Base-by-base conservation (phyloP, 2,888 invertebrate species). In the Macrosiphum euphorbiae region DNA sequence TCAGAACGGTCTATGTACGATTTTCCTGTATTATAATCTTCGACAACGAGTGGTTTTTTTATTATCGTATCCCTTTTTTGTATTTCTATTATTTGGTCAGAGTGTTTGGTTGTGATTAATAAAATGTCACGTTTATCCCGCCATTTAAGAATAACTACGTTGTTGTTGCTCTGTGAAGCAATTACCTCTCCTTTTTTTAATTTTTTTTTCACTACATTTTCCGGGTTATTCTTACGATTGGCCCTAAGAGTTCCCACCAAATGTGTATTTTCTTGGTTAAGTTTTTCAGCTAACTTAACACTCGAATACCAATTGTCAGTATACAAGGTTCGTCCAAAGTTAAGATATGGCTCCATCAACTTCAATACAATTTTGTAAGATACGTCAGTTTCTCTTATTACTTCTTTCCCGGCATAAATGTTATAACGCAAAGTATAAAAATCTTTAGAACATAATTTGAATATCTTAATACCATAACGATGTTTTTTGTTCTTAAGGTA, bases 401-500 rank as follows among this genome's bases (percentile, higher is more conserved):
- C 41, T 41, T 58, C 41, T 58, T 88, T 88, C 1, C 88, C 41
- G 13, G 88, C 41, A 41, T 88, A 88, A 41, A 88, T 26, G 4
- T 88, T 88, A 41, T 88, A 88, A 1, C 3, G 55, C 4, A 55
- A 88, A 41, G 55, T 55, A 58, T 88, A 88, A 88, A 7, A 88
- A 26, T 88, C 88, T 41, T 58, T 52, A 1, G 88, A 13, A 88
- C 58, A 88, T 16, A 95, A 58, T 78, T 95, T 94, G 85, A 94
- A 95, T 24, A 95, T 90, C 94, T 95, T 95, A 91, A 95, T 95
- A 3, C 95, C 95, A 94, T 95, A 95, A 20, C 94, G 94, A 94
- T 94, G 92, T 84, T 94, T 88, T 90, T 95, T 95, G 3, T 94
- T 94, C 41, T 94, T 94, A 58, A 95, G 95, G 91, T 94, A 95